phyloP scores from a whole-genome alignment of 1,140 invertebrate species.

The Brevipalpus yothersi region DNA sequence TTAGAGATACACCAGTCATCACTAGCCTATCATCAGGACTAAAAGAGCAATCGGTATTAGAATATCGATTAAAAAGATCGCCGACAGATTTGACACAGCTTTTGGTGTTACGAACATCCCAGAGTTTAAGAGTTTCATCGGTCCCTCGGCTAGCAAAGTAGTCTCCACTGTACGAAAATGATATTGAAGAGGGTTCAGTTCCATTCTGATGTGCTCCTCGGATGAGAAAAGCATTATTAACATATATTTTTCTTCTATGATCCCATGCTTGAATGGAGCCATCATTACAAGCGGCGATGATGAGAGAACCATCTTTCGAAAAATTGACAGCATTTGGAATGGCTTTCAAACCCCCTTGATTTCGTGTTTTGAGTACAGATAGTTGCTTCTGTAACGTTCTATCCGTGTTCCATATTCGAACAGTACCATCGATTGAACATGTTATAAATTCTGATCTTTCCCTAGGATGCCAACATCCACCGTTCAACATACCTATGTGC shows the following conservation, averaged over 20 bases:
- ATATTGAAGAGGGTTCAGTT: conserved; percentile 52
- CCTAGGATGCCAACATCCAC: conserved; percentile 79
- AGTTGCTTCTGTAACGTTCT: conserved; percentile 43
- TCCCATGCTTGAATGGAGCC: conserved; percentile 98
- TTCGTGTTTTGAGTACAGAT: conserved; percentile 63
- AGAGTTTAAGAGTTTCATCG: conserved; percentile 84
- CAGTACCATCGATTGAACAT: conserved; percentile 54
- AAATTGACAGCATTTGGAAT: conserved; percentile 60
- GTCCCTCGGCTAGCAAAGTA: conserved; percentile 53
- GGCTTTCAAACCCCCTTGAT: conserved; percentile 62
- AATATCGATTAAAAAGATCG: conserved; percentile 47
- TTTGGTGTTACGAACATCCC: conserved; percentile 69
- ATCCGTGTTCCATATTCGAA: conserved; percentile 51
- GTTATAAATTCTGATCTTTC: conserved; percentile 80
- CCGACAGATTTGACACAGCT: conserved; percentile 28
- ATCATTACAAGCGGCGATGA: conserved; percentile 75
- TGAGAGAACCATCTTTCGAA: conserved; percentile 59
- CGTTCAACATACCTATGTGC: conserved; percentile 70
- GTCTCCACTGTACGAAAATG: conserved; percentile 65
- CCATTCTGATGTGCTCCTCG: conserved; percentile 55
- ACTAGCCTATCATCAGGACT: conserved; percentile 77
- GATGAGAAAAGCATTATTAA: conserved; percentile 47
- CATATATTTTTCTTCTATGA: conserved; percentile 34
- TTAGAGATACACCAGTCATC: conserved; percentile 58
- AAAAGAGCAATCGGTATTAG: conserved; percentile 69